Evolutionary conservation across 1,140 invertebrate species (phyloP).

Genomic region (Holcopasites calliopsidis): DNA sequence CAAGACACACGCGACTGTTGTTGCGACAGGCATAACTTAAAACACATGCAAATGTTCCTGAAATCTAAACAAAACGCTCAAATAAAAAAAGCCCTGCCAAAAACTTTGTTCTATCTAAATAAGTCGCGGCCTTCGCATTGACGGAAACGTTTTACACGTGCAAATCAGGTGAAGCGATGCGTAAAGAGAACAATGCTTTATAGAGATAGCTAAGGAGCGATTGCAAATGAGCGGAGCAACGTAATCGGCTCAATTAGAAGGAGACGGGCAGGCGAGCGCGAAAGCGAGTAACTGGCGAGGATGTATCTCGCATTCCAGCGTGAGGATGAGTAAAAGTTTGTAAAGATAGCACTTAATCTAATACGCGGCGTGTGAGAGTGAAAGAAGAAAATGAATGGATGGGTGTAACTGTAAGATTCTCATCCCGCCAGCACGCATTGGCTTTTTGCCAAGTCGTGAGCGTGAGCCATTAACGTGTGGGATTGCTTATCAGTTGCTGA

Average conservation of each 20-base stretch:
- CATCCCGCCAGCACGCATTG: conserved; percentile 57
- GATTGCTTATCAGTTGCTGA: conserved; percentile 75
- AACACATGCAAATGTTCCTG: no score
- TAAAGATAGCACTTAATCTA: conserved; percentile 17
- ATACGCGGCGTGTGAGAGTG: background rate
- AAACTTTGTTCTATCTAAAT: no score
- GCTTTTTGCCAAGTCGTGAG: conserved; percentile 67
- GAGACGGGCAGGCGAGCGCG: background rate
- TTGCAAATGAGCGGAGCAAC: background rate
- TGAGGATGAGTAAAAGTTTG: conserved; percentile 11
- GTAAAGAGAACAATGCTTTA: no score
- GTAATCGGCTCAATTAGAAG: background rate
- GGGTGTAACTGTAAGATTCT: conserved; percentile 43
- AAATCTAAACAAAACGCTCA: background rate
- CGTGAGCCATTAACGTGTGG: conserved; percentile 68
- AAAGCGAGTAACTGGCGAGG: background rate
- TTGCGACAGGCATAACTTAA: conserved; percentile 22
- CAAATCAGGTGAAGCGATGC: no score
- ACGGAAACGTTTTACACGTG: no score
- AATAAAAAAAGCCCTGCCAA: no score
- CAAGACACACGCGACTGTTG: background rate
- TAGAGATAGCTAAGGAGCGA: background rate
- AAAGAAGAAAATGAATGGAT: conserved; percentile 30
- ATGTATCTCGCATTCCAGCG: no score
- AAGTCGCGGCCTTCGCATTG: no score